Evolutionary conservation across 2,797 vertebrate genomes (phyloP).

Genomic region (Jordanella pulchra): DNA sequence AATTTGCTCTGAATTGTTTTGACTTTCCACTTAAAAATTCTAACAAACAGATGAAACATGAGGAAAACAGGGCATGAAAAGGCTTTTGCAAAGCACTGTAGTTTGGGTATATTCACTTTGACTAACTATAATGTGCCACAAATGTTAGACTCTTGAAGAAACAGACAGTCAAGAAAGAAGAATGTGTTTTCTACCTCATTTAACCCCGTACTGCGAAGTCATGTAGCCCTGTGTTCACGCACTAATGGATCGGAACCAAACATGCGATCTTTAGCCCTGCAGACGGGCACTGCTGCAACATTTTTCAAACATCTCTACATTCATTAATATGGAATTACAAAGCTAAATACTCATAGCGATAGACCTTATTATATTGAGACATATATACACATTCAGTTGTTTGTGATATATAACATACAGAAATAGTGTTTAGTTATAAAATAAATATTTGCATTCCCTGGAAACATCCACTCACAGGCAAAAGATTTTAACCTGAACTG

Average conservation of each 20-base stretch:
- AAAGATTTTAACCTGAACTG: constrained; percentile 40
- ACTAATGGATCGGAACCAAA: constrained; percentile 35
- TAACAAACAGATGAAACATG: not conserved
- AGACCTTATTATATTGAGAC: constrained; percentile 67
- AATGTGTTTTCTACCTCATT: constrained; percentile 48
- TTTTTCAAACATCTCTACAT: constrained; percentile 64
- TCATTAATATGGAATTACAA: constrained; percentile 73
- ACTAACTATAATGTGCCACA: constrained; percentile 64
- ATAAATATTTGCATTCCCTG: constrained; percentile 77
- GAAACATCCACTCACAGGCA: constrained; percentile 60
- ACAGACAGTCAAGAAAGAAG: constrained; percentile 49
- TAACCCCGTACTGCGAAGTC: constrained; percentile 47
- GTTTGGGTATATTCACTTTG: constrained; percentile 52
- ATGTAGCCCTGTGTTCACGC: constrained; percentile 55
- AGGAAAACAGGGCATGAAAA: not conserved
- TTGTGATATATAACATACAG: constrained; percentile 59
- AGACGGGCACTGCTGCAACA: constrained; percentile 31
- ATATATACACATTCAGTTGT: constrained; percentile 70
- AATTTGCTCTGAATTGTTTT: not conserved
- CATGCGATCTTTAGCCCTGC: constrained; percentile 26
- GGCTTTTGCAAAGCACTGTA: constrained; percentile 3
- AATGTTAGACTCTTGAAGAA: constrained; percentile 38
- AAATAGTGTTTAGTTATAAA: constrained; percentile 59
- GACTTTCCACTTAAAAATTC: not conserved
- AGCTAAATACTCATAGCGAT: constrained; percentile 64